phyloP scores from a whole-genome alignment of 64 coral and sea anemone species.

The Porites australiensis region DNA sequence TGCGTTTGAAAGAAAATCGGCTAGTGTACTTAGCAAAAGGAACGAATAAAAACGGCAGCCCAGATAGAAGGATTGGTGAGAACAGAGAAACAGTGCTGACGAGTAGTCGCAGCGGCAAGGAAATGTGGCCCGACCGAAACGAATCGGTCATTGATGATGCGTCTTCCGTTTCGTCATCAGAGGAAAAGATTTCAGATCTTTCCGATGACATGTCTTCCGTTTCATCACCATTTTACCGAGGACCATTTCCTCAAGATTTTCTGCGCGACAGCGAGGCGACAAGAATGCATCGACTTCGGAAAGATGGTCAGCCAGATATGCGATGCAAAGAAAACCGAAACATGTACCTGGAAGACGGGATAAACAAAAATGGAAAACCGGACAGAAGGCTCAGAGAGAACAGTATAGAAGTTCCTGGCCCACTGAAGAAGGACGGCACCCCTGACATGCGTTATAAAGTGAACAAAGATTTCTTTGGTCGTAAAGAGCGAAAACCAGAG shows the following conservation, averaged over 20 bases:
- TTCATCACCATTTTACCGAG: not conserved
- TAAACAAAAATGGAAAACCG: slow-evolving; percentile 4
- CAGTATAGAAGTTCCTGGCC: not conserved
- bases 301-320: slow-evolving; percentile 43
- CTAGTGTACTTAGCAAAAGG: not conserved
- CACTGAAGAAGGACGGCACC: slow-evolving; percentile 30
- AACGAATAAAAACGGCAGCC: not conserved
- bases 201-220: not conserved
- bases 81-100: not conserved
- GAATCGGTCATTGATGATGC: not conserved
- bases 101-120: too few species aligned
- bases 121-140: not conserved
- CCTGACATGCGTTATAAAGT: slow-evolving; percentile 30
- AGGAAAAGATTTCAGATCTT: not conserved
- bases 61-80: slow-evolving; percentile 12
- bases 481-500: not conserved
- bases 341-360: not conserved
- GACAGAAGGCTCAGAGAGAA: slow-evolving; percentile 36
- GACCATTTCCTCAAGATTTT: not conserved
- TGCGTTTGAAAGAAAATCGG: slow-evolving; percentile 29
- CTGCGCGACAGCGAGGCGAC: not conserved
- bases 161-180: not conserved
- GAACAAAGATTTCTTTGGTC: slow-evolving; percentile 15
- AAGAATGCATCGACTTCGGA: not conserved
- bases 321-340: slow-evolving; percentile 31